Base-by-base conservation (phyloP, 2,888 invertebrate species). In the Habrosyne pyritoides region DNA sequence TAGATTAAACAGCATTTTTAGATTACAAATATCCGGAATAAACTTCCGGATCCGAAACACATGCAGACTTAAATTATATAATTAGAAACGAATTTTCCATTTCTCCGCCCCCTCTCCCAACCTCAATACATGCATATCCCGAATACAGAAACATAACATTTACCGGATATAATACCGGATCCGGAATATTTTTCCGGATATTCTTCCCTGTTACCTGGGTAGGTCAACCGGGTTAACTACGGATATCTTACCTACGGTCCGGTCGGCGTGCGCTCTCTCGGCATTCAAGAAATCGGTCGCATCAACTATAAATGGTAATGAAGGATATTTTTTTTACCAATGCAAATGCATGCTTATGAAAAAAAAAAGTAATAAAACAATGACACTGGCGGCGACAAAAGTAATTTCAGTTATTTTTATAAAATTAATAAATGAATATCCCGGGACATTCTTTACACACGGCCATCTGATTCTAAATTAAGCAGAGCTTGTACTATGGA, bases 231-330 rank as follows among this genome's bases (percentile, higher is more conserved):
- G 36, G 42, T 42, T n/a, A 18, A 18, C 42, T 26, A 47, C 52
- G 50, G 59, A 53, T 12, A 14, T 76, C 83, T 73, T 66, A 93
- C 92, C 91, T 91, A 85, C 87, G 50, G 85, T 90, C 68, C 88
- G 57, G 53, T 92, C 91, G 22, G 87, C 86, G 75, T 91, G 90
- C 1, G 84, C 79, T 8, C 93, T 70, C 66, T 93, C 93, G 12
- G 85, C 79, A 59, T 87, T 84, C 84, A 93, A 79, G 83, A 93
- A 93, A 77, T 93, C 83, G 48, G 86, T 86, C 49, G 89, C 82
- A 61, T 91, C 89, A 66, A 80, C 89, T 89, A 84, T 56, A 67
- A 51, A 68, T 60, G 55, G 52, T 47, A 60, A 61, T 18, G 14
- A 2, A 42, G 7, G 42, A 18, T 14, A 18, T 14, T 42, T 24